Evolutionary conservation across 2,113 vertebrate species (phyloP).

Genomic region (Hippocampus mohnikei): DNA sequence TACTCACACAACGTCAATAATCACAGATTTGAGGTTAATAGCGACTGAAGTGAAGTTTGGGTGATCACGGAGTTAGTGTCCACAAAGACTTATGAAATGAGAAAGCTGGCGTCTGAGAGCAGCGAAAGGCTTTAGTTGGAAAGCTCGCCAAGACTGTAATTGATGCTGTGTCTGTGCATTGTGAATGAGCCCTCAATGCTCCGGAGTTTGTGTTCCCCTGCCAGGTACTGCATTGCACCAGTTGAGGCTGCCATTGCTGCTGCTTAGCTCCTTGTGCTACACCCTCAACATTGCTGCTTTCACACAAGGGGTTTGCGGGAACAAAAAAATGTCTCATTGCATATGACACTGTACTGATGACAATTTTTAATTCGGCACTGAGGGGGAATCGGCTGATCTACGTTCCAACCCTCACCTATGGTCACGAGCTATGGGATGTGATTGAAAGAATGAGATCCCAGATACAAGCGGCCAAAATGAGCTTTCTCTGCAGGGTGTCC

Average conservation of each 20-base stretch:
- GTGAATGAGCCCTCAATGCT: conserved; percentile 55
- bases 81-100: conserved; percentile 36
- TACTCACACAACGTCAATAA: neutral
- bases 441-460: too few relatives aligned
- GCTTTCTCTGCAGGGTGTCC: too few relatives aligned
- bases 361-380: too few relatives aligned
- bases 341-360: too few relatives aligned
- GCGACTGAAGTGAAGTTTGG: conserved; percentile 16
- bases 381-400: too few relatives aligned
- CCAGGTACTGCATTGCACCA: conserved; percentile 74
- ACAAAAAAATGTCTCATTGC: neutral
- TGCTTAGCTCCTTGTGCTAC: conserved; percentile 34
- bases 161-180: conserved; percentile 61
- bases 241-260: conserved; percentile 48
- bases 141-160: conserved; percentile 52
- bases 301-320: conserved; percentile 4
- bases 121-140: conserved; percentile 31
- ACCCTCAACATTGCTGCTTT: conserved; percentile 10
- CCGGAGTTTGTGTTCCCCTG: conserved; percentile 35
- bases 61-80: conserved; percentile 34
- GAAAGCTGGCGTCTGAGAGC: conserved; percentile 37
- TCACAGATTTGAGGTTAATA: conserved; percentile 5
- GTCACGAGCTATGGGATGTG: too few relatives aligned
- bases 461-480: too few relatives aligned
- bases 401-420: too few relatives aligned